phyloP scores from a whole-genome alignment of 1,140 invertebrate genomes.

The Neuroterus valhalla region DNA sequence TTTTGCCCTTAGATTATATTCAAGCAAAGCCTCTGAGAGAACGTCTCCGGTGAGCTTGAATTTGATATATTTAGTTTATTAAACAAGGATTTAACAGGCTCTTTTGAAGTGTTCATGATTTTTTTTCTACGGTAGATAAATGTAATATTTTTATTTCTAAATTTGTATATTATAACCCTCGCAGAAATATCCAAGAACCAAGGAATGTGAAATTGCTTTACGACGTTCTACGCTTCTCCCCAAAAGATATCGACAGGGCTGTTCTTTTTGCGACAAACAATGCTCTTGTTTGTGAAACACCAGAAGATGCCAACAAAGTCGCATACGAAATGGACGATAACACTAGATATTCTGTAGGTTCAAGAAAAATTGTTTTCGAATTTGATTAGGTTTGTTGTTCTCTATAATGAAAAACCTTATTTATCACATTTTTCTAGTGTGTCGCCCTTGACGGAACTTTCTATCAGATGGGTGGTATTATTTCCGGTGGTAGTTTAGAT shows the following conservation, averaged over 20 bases:
- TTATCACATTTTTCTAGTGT: conserved; percentile 75
- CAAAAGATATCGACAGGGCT: conserved; percentile 94
- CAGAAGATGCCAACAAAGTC: conserved; percentile 98
- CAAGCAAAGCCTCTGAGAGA: conserved; percentile 95
- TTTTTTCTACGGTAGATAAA: too few relatives aligned
- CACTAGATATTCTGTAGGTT: conserved; percentile 87
- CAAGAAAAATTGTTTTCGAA: conserved; percentile 24
- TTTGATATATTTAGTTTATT: too few relatives aligned
- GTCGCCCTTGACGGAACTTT: conserved; percentile 98
- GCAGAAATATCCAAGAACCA: conserved; percentile 93
- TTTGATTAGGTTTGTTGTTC: conserved; percentile 10
- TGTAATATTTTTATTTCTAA: too few relatives aligned
- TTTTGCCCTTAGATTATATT: conserved; percentile 97
- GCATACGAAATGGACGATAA: conserved; percentile 95
- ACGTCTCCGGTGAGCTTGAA: conserved; percentile 78
- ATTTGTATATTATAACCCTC: conserved; percentile 48
- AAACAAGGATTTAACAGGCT: too few relatives aligned
- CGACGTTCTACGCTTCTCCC: conserved; percentile 97
- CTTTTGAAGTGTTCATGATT: too few relatives aligned
- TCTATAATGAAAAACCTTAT: background rate
- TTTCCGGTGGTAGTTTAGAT: conserved; percentile 97
- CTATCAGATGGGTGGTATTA: conserved; percentile 99
- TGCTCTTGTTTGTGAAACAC: conserved; percentile 98
- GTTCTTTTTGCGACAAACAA: conserved; percentile 99
- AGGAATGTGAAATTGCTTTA: conserved; percentile 97